A percentile compares a stretch with the other conserved stretches of the same genome.
phyloP scores from a whole-genome alignment of 2,888 invertebrate genomes.

The Andrena trimmerana region DNA sequence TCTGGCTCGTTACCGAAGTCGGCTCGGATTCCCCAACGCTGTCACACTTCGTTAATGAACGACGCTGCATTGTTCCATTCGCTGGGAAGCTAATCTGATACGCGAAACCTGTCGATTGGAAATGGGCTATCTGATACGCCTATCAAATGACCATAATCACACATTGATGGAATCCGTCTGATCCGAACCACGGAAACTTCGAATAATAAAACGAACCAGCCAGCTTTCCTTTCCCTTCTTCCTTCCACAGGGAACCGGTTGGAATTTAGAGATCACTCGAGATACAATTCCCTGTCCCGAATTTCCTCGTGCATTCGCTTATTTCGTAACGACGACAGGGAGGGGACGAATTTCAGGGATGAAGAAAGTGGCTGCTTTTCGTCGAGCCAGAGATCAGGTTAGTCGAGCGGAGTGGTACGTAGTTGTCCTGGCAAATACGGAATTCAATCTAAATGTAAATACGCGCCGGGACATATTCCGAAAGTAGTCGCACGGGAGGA shows the following conservation, averaged over 20 bases:
- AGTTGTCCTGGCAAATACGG: slow-evolving; percentile 65
- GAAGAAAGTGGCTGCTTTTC: background rate
- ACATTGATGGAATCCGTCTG: background rate
- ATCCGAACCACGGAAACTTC: background rate
- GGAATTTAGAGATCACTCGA: background rate
- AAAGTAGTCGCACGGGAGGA: slow-evolving; percentile 13
- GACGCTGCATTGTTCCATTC: background rate
- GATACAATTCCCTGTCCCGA: background rate
- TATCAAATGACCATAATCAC: background rate
- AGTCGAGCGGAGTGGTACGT: background rate
- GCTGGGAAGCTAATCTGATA: background rate
- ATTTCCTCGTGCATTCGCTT: background rate
- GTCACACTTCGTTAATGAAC: background rate
- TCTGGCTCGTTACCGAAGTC: background rate
- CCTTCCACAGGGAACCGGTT: background rate
- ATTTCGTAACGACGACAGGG: background rate
- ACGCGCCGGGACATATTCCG: slow-evolving; percentile 31
- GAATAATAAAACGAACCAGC: background rate
- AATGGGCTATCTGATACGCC: slow-evolving; percentile 1
- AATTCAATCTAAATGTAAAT: slow-evolving; percentile 81
- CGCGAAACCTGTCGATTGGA: slow-evolving; percentile 8
- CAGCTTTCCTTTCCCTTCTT: background rate
- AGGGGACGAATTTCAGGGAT: background rate
- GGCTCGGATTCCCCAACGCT: background rate
- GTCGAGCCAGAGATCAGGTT: slow-evolving; percentile 16